These are phyloP conservation scores for Metellina segmentata DNA, from an alignment of 2,888 invertebrate genomes.

Conservation along the genomic window DNA sequence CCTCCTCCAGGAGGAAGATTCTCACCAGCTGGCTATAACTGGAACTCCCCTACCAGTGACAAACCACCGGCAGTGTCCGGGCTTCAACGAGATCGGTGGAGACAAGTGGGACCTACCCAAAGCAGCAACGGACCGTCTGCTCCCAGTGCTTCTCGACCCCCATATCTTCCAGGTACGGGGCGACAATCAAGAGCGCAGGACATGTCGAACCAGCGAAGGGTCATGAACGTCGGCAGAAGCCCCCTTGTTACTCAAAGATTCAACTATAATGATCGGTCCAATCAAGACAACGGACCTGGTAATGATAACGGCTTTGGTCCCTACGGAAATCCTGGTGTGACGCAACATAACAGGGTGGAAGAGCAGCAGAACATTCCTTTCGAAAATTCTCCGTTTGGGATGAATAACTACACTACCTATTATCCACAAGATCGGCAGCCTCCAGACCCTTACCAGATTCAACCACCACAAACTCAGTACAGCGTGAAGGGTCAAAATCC, in stretches of 20 bases:
- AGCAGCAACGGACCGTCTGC: slow-evolving; percentile 8
- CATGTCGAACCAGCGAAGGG: slow-evolving; percentile 34
- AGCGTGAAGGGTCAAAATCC: slow-evolving; percentile 47
- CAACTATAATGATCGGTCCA: slow-evolving; percentile 40
- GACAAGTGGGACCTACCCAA: slow-evolving; percentile 41
- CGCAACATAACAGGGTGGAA: slow-evolving; percentile 42
- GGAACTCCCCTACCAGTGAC: slow-evolving; percentile 51
- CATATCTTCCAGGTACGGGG: background rate
- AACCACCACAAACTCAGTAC: slow-evolving; percentile 52
- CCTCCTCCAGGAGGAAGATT: slow-evolving; percentile 51
- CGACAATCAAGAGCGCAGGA: slow-evolving; percentile 59
- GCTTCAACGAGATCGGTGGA: slow-evolving; percentile 50
- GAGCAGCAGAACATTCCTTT: background rate
- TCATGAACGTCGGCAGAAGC: slow-evolving; percentile 10
- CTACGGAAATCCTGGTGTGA: slow-evolving; percentile 43
- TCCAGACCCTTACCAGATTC: slow-evolving; percentile 63
- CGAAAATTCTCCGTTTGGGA: slow-evolving; percentile 20
- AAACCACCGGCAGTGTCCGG: slow-evolving; percentile 10
- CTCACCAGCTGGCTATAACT: slow-evolving; percentile 55
- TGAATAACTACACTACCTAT: slow-evolving; percentile 32
- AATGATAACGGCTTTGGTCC: slow-evolving; percentile 8
- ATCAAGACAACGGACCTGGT: background rate
- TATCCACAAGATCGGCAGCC: slow-evolving; percentile 26
- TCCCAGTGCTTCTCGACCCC: background rate
- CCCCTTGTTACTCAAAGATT: slow-evolving; percentile 1